A percentile compares a stretch with the other conserved stretches of the same genome.
Evolutionary conservation across 2,797 vertebrate genomes (phyloP).

Genomic region (Liparis tanakae): DNA sequence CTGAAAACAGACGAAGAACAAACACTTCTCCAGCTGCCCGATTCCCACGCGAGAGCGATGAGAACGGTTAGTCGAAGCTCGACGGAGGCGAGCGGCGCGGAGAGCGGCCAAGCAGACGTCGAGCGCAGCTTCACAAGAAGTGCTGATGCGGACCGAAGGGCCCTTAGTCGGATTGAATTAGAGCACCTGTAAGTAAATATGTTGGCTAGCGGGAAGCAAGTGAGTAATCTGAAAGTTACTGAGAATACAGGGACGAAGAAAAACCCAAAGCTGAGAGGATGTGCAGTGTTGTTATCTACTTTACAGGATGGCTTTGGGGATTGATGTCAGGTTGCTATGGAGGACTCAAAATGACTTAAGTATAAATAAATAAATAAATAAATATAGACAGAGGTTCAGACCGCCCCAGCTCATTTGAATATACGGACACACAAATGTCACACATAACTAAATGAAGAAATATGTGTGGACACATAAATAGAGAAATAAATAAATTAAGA

Average conservation of each 20-base stretch:
- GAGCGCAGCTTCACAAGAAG: slow-evolving; percentile 45
- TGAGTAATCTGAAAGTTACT: slow-evolving; percentile 17
- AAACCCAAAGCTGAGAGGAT: slow-evolving; percentile 23
- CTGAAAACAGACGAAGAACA: slow-evolving; percentile 67
- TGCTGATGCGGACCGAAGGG: slow-evolving; percentile 28
- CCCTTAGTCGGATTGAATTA: slow-evolving; percentile 9
- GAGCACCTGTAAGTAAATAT: slow-evolving; percentile 35
- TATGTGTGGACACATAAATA: too few species aligned
- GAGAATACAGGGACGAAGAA: slow-evolving; percentile 17
- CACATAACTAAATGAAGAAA: too few species aligned
- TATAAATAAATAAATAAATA: too few species aligned
- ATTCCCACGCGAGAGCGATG: slow-evolving; percentile 55
- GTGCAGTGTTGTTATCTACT: slow-evolving; percentile 43
- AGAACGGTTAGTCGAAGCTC: slow-evolving; percentile 61
- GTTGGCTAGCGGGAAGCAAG: slow-evolving; percentile 28
- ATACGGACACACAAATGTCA: too few species aligned
- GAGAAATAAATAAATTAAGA: too few species aligned
- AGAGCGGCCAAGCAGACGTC: slow-evolving; percentile 55
- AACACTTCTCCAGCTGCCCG: slow-evolving; percentile 66
- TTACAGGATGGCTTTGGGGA: slow-evolving; percentile 25
- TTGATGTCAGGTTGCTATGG: slow-evolving; percentile 32
- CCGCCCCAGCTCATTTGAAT: too few species aligned
- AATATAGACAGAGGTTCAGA: too few species aligned
- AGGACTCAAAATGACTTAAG: too few species aligned
- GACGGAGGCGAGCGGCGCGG: slow-evolving; percentile 41